These are phyloP conservation scores for Aphyosemion australe DNA, from an alignment of 2,113 vertebrate species.

Conservation along the genomic window DNA sequence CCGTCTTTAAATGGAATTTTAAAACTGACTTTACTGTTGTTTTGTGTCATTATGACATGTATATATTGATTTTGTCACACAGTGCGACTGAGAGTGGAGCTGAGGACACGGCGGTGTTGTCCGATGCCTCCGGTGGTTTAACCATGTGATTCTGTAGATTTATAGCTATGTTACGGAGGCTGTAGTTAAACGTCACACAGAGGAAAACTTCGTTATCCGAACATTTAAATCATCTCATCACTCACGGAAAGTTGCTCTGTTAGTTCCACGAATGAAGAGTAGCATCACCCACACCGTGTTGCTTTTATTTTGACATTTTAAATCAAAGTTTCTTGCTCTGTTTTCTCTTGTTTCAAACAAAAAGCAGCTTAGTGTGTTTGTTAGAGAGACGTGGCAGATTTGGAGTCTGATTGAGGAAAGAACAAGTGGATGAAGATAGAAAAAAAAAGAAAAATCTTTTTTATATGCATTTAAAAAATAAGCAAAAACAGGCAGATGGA, in stretches of 20 bases:
- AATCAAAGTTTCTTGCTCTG: conserved; percentile 11
- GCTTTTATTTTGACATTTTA: conserved; percentile 16
- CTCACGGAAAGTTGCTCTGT: conserved; percentile 36
- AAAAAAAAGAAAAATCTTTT: not conserved
- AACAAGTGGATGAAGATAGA: not conserved
- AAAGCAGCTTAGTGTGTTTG: not conserved
- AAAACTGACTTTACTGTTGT: conserved; percentile 63
- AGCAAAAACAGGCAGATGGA: not conserved
- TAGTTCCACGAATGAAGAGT: conserved; percentile 35
- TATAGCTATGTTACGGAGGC: conserved; percentile 47
- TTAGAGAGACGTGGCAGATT: not conserved
- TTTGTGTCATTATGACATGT: conserved; percentile 67
- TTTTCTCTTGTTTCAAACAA: not conserved
- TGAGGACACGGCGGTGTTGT: conserved; percentile 25
- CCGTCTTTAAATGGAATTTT: conserved; percentile 52
- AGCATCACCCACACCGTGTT: conserved; percentile 26
- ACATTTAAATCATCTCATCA: conserved; percentile 40
- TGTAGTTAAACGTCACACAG: conserved; percentile 49
- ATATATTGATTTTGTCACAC: conserved; percentile 65
- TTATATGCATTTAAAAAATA: not conserved
- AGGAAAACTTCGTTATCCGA: conserved; percentile 47
- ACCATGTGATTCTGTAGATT: conserved; percentile 45
- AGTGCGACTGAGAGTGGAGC: conserved; percentile 18
- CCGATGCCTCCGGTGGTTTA: conserved; percentile 44
- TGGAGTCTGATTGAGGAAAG: not conserved